Evolutionary conservation across 2,113 vertebrate genomes (phyloP).

Genomic region (crab-eating macaque (Macaca fascicularis)): DNA sequence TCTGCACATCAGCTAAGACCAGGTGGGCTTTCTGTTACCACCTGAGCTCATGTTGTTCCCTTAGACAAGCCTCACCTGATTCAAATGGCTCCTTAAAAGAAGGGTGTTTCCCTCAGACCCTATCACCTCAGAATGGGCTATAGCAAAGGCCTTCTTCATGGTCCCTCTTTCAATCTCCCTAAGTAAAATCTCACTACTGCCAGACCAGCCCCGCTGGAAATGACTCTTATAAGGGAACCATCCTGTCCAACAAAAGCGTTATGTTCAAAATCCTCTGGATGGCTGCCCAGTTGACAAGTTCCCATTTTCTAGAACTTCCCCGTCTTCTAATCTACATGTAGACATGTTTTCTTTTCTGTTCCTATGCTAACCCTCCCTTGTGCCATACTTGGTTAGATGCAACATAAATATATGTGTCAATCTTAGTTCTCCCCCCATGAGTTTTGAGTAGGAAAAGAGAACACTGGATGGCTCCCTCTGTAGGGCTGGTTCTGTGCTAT

Average conservation of each 20-base stretch:
- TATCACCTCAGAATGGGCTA: rapidly evolving
- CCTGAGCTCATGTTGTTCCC: neutral
- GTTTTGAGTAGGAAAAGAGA: neutral
- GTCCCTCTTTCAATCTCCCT: rapidly evolving
- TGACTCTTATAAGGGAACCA: neutral
- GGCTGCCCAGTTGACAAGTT: neutral
- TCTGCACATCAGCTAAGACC: neutral
- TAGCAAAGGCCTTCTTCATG: rapidly evolving
- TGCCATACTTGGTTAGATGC: neutral
- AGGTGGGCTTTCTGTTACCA: neutral
- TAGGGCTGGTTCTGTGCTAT: rapidly evolving
- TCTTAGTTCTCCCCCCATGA: neutral
- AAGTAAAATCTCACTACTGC: neutral
- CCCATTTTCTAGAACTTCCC: neutral
- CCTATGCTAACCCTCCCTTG: neutral
- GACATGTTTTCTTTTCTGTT: neutral
- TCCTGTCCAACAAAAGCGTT: neutral
- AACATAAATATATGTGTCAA: neutral
- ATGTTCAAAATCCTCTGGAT: too few relatives aligned
- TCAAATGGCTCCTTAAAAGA: neutral
- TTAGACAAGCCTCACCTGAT: neutral
- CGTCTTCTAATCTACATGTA: neutral
- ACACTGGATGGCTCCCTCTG: rapidly evolving
- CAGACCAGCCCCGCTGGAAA: neutral
- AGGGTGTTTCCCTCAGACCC: rapidly evolving